Base-by-base conservation (phyloP, 2,888 invertebrate species). In the Lingula anatina region DNA sequence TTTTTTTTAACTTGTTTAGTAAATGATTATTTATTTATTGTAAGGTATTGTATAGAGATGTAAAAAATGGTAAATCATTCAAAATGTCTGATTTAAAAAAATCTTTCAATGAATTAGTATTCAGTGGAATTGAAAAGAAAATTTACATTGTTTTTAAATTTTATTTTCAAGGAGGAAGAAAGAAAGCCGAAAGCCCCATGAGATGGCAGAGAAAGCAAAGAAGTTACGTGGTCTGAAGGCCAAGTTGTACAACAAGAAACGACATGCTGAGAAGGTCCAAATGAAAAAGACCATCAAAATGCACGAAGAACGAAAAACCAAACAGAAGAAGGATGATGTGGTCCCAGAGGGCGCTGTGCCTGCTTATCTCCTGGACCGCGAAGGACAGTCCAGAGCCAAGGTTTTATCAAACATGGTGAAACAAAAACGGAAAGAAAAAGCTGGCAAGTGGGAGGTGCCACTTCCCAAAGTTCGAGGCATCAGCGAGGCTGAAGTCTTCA, bases 381-480 rank as follows among this genome's bases (percentile, higher is more conserved):
- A 97, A 80, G 86, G 90, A 5, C 92, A 96, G 72, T 87, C 88
- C 1, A 83, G 90, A 40, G 94, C 96, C 2, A 99, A 97, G 79
- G 89, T 97, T 23, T 81, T 99, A 0, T 96, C 96, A 0, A 99
- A 97, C 75, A 96, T 96, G 90, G 94, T 99, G 55, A 99, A 99
- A 79, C 97, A 99, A 78, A 99, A 99, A 78, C 84, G 99, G 1
- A 99, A 99, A 78, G 99, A 99, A 75, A 99, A 99, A 71, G 96
- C 95, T 48, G 97, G 97, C 0, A 99, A 99, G 83, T 99, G 97
- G 96, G 94, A 97, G 68, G 99, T 99, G 0, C 99, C 99, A 0
- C 88, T 99, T 70, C 99, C 99, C 0, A 97, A 97, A 84, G 97
- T 99, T 0, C 84, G 88, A 67, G 95, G 95, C 0, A 92, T 97